Evolutionary conservation across 2,797 vertebrate species (phyloP), one percentile per base, ranked within the genome.

Genomic region (Gobio occitaniae): DNA sequence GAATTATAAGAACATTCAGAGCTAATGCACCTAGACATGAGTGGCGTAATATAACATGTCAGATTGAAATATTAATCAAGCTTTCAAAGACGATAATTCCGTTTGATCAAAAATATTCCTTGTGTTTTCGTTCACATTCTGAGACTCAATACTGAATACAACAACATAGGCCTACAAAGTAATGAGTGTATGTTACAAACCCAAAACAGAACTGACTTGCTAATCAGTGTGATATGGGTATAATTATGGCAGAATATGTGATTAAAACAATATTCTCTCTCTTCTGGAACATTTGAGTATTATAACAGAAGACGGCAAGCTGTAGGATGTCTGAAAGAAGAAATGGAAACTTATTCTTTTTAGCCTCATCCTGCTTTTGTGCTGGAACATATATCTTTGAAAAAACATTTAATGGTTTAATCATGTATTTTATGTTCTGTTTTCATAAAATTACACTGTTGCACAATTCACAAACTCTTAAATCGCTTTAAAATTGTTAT

Each of bases 231-330:
- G 50, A 61, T 52, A 48, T 80, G 61, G 44, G n/a, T 80, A 76
- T 77, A 54, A 85, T 72, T 77, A 52, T 77, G 29, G 68, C 61
- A 66, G 68, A 84, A 79, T 75, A 54, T 70, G 41, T 74, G 54
- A 82, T 78, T 78, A 68, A 63, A 84, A 16, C 68, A 84, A 65
- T 52, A n/a, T 74, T 56, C 11, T 29, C 21, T 75, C 15, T 79
- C 19, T 41, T 87, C 11, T 56, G 47, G 13, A 82, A 63, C 70
- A 47, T 41, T 61, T 54, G 8, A 32, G 50, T 36, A 72, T 77
- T 54, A 61, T 48, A 63, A 76, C 77, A 74, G 74, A 32, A 66
- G 50, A 29, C 8, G 11, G 66, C 32, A 25, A 66, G 38, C 19
- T 79, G 36, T 2, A 78, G n/a, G 48, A 65, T 21, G 2, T 78